Conservation (phyloP, 2,797 vertebrate genomes). For the Phrynocephalus guinanensis region DNA sequence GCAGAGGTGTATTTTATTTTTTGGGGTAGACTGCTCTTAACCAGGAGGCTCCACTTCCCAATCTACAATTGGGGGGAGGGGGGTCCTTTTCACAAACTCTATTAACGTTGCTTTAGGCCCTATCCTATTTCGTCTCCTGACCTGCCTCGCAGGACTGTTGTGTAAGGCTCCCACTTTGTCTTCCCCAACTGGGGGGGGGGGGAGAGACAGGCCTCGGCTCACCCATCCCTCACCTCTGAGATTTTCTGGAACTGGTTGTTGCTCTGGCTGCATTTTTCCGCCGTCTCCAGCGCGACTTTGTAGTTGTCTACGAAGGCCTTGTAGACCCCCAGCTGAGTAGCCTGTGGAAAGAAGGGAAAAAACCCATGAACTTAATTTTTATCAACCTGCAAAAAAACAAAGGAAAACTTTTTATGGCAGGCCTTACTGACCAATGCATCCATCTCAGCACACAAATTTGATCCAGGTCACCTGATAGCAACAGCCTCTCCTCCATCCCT, state of each 20-base stretch:
- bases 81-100: no score
- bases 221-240: constrained; percentile 86
- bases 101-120: not conserved
- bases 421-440: no score
- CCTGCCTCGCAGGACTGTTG: not conserved
- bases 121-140: not conserved
- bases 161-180: no score
- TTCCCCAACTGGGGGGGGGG: not conserved
- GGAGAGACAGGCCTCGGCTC: fast-evolving
- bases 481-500: not conserved
- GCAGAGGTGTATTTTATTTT: not conserved
- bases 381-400: no score
- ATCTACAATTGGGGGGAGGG: not conserved
- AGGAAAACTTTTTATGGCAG: no score
- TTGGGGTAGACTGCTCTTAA: not conserved
- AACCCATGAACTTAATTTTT: no score
- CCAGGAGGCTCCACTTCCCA: not conserved
- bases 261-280: constrained; percentile 95
- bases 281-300: constrained; percentile 93
- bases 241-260: constrained; percentile 97
- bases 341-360: constrained; percentile 75
- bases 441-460: no score
- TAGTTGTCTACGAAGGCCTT: constrained; percentile 99
- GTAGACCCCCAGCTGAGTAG: constrained; percentile 95
- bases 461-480: no score